A percentile compares a stretch with the other conserved stretches of the same genome.
Conservation (phyloP, 1,140 invertebrate species). For the Papilio polyxenes region DNA sequence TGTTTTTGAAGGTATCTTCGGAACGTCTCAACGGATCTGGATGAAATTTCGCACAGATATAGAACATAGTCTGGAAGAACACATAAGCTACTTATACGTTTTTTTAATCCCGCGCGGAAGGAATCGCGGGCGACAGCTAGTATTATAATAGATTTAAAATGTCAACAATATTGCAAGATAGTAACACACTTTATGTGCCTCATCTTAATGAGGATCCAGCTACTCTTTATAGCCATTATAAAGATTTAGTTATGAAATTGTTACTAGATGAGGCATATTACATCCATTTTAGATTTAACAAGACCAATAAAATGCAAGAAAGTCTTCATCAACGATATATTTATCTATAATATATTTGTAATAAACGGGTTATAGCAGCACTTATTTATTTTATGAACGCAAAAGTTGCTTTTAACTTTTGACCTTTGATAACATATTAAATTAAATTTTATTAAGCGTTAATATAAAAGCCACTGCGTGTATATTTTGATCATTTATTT, state of each 20-base stretch:
- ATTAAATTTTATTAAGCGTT: background rate
- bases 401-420: background rate
- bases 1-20: no score
- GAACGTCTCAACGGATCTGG: no score
- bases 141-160: background rate
- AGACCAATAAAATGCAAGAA: constrained; percentile 34
- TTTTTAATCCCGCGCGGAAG: no score
- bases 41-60: no score
- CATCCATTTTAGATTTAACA: constrained; percentile 30
- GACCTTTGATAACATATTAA: background rate
- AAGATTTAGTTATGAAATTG: constrained; percentile 34
- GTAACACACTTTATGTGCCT: constrained; percentile 31
- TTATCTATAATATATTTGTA: background rate
- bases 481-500: no score
- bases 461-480: background rate
- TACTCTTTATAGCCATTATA: constrained; percentile 34
- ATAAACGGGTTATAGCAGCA: background rate
- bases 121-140: no score
- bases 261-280: constrained; percentile 17
- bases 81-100: no score
- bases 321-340: constrained; percentile 23
- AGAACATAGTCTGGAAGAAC: no score
- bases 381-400: background rate
- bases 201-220: constrained; percentile 20
- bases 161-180: constrained; percentile 36